Evolutionary conservation across 2,113 vertebrate genomes (phyloP).

Genomic region (Dissostichus mawsoni): DNA sequence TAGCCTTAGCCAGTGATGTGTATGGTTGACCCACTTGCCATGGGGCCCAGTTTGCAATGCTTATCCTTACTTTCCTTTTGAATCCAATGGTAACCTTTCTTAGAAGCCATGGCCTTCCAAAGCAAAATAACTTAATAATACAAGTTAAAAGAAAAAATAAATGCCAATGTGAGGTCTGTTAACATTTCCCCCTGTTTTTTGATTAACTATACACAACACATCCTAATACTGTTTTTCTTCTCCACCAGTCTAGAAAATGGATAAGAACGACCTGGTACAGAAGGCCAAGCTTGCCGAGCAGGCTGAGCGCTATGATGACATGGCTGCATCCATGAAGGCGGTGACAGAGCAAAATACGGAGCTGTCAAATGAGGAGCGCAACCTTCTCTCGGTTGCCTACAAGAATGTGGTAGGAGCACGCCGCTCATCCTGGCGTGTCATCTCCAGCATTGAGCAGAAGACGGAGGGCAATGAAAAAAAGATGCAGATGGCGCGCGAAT

Average conservation of each 20-base stretch:
- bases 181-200: neutral
- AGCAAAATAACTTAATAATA: neutral
- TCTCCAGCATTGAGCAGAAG: conserved; percentile 99
- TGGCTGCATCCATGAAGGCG: conserved; percentile 96
- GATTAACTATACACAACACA: neutral
- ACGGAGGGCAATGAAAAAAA: conserved; percentile 97
- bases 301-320: conserved; percentile 98
- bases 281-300: conserved; percentile 98
- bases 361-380: conserved; percentile 97
- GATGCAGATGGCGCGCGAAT: conserved; percentile 95
- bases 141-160: neutral
- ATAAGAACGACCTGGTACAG: conserved; percentile 98
- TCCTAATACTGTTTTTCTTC: conserved; percentile 1
- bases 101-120: neutral
- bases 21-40: conserved; percentile 73
- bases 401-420: conserved; percentile 99
- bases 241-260: conserved; percentile 87
- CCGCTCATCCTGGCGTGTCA: conserved; percentile 98
- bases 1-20: conserved; percentile 58
- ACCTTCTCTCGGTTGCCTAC: conserved; percentile 97
- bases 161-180: neutral
- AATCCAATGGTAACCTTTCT: neutral
- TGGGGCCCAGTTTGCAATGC: conserved; percentile 53
- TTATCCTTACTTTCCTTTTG: conserved; percentile 20
- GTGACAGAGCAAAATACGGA: conserved; percentile 95